These are phyloP conservation scores for Heliconius aoede DNA, from an alignment of 2,888 invertebrate species.

Conservation along the genomic window DNA sequence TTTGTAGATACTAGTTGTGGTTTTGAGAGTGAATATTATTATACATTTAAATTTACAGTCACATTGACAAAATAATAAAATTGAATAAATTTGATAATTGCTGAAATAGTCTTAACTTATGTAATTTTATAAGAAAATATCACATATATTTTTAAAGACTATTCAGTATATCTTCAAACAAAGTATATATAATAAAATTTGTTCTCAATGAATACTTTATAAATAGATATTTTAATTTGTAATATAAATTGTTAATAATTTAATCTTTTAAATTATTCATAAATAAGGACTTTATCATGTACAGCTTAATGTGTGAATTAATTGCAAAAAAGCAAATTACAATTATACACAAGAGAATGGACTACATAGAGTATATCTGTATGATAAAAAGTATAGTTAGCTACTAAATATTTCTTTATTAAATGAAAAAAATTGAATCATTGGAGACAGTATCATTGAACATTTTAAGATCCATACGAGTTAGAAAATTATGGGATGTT, in stretches of 20 bases:
- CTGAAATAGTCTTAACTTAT: neutral
- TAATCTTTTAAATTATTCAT: neutral
- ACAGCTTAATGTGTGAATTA: slow-evolving; percentile 20
- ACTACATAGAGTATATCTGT: neutral
- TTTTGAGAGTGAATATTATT: slow-evolving; percentile 7
- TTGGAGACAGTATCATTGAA: too few relatives aligned
- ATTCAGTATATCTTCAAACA: neutral
- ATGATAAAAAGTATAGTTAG: neutral
- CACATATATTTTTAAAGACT: neutral
- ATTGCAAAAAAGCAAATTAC: neutral
- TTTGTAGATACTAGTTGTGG: slow-evolving; percentile 2
- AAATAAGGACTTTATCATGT: neutral
- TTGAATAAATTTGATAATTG: neutral
- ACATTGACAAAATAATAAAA: too few relatives aligned
- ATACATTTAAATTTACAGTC: neutral
- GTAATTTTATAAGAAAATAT: neutral
- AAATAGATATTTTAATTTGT: slow-evolving; percentile 18
- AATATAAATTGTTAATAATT: neutral
- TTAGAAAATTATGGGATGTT: too few relatives aligned
- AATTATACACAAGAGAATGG: neutral
- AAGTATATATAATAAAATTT: slow-evolving; percentile 6
- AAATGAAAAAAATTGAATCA: neutral
- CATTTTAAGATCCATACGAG: too few relatives aligned
- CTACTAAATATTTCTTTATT: neutral
- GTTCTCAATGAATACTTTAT: slow-evolving; percentile 1